Percentiles rank a stretch among this genome's conserved stretches.
Evolutionary conservation across 2,113 vertebrate species (phyloP).

Genomic region (Pelusios castaneus): DNA sequence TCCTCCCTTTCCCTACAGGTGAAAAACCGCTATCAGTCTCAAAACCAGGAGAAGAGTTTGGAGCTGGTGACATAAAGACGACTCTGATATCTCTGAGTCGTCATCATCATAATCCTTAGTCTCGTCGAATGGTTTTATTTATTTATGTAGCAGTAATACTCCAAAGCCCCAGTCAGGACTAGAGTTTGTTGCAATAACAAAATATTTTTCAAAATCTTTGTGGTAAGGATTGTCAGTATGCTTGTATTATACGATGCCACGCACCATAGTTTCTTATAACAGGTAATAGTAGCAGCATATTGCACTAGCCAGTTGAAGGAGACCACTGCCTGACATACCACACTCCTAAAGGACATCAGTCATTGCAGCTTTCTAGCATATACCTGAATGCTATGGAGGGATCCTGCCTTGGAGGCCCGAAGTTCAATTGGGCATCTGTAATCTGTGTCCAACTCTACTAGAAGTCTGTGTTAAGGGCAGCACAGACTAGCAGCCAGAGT

Average conservation of each 20-base stretch:
- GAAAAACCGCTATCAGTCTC: background rate
- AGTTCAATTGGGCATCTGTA: no score
- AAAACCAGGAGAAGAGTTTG: slow-evolving; percentile 28
- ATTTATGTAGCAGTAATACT: no score
- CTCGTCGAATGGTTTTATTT: accelerated
- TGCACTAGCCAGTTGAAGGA: background rate
- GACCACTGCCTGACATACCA: no score
- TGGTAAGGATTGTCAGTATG: background rate
- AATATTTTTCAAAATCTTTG: background rate
- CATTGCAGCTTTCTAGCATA: background rate
- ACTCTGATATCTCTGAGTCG: slow-evolving; percentile 35
- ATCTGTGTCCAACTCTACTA: no score
- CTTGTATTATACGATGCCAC: background rate
- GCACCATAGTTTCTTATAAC: background rate
- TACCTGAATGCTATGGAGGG: background rate
- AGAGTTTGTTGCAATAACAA: background rate
- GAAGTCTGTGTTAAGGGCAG: no score
- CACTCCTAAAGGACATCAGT: background rate
- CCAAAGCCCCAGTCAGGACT: no score
- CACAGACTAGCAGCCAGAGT: no score
- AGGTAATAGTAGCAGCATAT: background rate
- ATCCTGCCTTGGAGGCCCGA: background rate
- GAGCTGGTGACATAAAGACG: slow-evolving; percentile 39
- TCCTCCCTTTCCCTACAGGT: background rate
- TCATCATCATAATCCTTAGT: slow-evolving; percentile 59